Evolutionary conservation across 1,140 invertebrate genomes (phyloP).

Genomic region (Ladona fulva): DNA sequence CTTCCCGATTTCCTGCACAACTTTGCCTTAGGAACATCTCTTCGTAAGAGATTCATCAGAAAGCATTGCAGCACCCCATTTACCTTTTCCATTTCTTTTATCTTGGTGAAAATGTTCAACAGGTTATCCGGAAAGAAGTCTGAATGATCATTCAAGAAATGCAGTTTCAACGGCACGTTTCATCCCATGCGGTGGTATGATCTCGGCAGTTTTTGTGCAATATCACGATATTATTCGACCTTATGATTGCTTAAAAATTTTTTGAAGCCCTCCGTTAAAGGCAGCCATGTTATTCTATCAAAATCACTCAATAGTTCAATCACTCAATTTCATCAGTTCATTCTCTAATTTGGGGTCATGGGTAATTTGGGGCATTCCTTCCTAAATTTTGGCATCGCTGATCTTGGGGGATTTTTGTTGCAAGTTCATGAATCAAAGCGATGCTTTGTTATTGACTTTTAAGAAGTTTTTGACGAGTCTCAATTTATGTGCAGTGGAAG

Average conservation of each 20-base stretch:
- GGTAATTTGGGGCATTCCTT: background rate
- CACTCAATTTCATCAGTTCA: background rate
- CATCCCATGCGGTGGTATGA: background rate
- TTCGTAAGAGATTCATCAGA: too few species aligned
- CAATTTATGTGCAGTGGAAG: background rate
- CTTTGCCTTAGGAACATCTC: too few species aligned
- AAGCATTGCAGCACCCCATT: too few species aligned
- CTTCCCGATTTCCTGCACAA: too few species aligned
- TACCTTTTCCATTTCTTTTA: background rate
- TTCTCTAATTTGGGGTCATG: background rate
- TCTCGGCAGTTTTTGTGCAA: background rate
- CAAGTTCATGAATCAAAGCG: background rate
- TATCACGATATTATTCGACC: background rate
- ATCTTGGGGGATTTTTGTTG: background rate
- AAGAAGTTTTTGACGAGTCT: background rate
- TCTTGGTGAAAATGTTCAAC: background rate
- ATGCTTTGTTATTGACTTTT: background rate
- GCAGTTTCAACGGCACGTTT: background rate
- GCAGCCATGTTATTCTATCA: background rate
- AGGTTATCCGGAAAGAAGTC: background rate
- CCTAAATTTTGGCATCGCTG: background rate
- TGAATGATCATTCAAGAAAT: background rate
- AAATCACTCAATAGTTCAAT: background rate
- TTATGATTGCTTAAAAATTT: background rate
- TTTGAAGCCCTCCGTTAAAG: background rate